These are phyloP conservation scores for Probosciger aterrimus DNA, from an alignment of 2,113 vertebrate species.

Conservation along the genomic window DNA sequence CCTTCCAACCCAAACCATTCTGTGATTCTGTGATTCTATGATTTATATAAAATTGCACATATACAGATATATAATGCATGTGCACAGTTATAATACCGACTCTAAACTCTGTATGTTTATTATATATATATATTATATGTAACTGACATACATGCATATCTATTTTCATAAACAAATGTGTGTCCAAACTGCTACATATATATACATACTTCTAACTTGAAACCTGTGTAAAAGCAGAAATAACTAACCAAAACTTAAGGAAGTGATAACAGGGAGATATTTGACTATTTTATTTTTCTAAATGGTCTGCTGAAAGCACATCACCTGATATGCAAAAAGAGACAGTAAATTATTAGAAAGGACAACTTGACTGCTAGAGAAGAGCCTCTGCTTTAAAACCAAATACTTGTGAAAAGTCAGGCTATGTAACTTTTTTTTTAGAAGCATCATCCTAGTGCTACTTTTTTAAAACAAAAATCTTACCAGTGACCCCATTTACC, in stretches of 20 bases:
- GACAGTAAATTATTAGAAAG: neutral
- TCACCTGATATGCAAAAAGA: neutral
- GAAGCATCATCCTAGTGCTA: neutral
- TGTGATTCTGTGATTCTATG: neutral
- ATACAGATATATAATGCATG: neutral
- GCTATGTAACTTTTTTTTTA: neutral
- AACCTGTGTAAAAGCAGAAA: neutral
- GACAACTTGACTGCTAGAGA: neutral
- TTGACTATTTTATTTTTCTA: neutral
- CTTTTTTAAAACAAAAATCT: slow-evolving; percentile 31
- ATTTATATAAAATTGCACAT: neutral
- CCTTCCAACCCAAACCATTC: neutral
- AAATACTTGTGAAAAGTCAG: neutral
- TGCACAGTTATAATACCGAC: neutral
- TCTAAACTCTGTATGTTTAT: neutral
- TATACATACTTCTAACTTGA: neutral
- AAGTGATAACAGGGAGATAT: neutral
- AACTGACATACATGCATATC: fast-evolving
- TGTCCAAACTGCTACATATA: no score
- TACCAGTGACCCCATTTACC: slow-evolving; percentile 23
- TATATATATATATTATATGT: no score
- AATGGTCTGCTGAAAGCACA: neutral
- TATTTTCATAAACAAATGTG: neutral
- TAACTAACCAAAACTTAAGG: neutral
- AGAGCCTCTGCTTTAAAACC: neutral